A percentile compares a stretch with the other conserved stretches of the same genome.
phyloP scores from a whole-genome alignment of 1,140 invertebrate species.

The Amphibalanus amphitrite region DNA sequence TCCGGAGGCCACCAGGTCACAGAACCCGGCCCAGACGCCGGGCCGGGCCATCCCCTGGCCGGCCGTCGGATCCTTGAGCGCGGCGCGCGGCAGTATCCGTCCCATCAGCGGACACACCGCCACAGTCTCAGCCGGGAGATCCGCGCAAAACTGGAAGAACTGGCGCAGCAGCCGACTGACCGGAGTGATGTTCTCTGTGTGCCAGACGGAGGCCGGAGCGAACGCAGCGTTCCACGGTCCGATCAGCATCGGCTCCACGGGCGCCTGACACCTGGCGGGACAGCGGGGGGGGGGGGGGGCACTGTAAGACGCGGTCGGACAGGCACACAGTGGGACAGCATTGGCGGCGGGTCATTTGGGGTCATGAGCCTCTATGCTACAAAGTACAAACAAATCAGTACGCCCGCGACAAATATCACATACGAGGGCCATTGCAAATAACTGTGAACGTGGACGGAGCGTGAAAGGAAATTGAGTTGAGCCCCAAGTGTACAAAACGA shows the following conservation, averaged over 20 bases:
- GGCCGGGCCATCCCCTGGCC: constrained; percentile 25
- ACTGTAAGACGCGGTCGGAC: too few relatives aligned
- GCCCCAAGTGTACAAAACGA: too few relatives aligned
- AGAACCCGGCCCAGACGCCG: not conserved
- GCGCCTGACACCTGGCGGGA: not conserved
- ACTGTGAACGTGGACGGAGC: too few relatives aligned
- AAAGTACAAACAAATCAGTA: too few relatives aligned
- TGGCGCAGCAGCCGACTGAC: not conserved
- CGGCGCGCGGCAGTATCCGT: constrained; percentile 23
- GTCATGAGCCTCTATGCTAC: too few relatives aligned
- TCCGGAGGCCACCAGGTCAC: constrained; percentile 3
- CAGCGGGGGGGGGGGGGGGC: too few relatives aligned
- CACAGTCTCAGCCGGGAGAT: constrained; percentile 31
- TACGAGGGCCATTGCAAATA: too few relatives aligned
- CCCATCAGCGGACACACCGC: constrained; percentile 38
- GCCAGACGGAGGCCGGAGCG: not conserved
- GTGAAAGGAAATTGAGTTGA: too few relatives aligned
- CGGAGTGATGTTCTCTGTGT: not conserved
- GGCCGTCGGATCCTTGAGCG: constrained; percentile 24
- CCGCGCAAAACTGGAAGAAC: constrained; percentile 23
- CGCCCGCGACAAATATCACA: too few relatives aligned
- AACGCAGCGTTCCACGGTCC: not conserved
- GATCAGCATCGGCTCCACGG: not conserved
- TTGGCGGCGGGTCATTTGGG: too few relatives aligned
- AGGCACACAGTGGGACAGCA: too few relatives aligned